Evolutionary conservation across 2,113 vertebrate genomes (phyloP), one percentile per base, ranked within the genome.

Genomic region (Neofelis nebulosa): DNA sequence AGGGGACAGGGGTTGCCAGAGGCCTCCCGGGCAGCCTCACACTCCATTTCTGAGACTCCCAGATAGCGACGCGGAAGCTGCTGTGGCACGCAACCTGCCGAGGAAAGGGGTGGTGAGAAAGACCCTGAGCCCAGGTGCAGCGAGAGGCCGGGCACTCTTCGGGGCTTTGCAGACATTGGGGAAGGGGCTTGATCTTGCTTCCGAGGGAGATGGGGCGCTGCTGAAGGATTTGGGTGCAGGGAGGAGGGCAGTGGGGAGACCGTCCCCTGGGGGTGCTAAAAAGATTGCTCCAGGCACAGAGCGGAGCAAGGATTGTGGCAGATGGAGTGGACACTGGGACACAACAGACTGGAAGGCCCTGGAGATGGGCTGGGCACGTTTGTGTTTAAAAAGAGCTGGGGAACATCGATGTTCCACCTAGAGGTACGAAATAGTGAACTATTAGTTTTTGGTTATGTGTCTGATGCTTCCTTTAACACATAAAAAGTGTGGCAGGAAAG

Each of bases 401-500:
- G 27, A 63, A 95, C 66, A 61, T 25, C 4, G 88, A 23, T 61
- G 63, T 45, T 57, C 65, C 84, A 55, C 36, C 25, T 81, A 68
- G 68, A 83, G 90, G 88, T 45, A 33, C 2, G 19, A 36, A 18
- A 48, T n/a, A n/a, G 36, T 63, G 65, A 50, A 76, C 21, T 12
- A 27, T 45, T 55, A 4, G 16, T n/a, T 76, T 76, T 73, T 48
- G 52, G 48, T 48, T 41, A 8, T 27, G 12, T 3, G 4, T 23
- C n/a, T 18, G 36, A 25, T 10, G 7, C 50, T 45, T n/a, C 83
- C 63, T 31, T 41, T 13, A 82, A 23, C 5, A 27, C 12, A 3
- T 29, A 21, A 61, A 2, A 7, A 6, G 50, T 8, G 14, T 9
- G n/a, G n/a, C 0, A 12, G 23, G 6, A 4, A 31, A 65, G 33